Percentiles rank a stretch among this genome's conserved stretches.
Conservation (phyloP, 37 sponge, comb jelly and placozoan genomes). For the Haliclona indistincta region DNA sequence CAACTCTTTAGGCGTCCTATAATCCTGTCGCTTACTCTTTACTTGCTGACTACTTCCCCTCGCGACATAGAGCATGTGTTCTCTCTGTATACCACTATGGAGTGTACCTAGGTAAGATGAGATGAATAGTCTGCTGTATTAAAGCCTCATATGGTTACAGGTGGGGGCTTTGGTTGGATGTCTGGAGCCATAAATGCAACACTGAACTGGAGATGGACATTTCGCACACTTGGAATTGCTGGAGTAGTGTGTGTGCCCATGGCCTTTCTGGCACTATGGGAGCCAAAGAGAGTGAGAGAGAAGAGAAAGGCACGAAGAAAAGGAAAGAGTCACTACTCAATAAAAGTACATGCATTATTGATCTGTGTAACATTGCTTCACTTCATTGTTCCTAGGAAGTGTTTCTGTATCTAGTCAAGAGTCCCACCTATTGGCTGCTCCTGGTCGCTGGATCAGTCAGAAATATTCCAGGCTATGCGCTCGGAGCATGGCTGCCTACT, state of each 20-base stretch:
- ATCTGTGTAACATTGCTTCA: background rate
- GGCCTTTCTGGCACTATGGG: conserved; percentile 60
- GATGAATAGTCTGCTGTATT: background rate
- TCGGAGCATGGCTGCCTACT: conserved; percentile 87
- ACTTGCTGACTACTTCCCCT: conserved; percentile 77
- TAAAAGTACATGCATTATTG: conserved; percentile 35
- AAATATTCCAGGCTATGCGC: conserved; percentile 87
- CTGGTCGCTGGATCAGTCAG: conserved; percentile 78
- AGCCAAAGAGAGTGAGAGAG: conserved; percentile 59
- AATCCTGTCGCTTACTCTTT: conserved; percentile 93
- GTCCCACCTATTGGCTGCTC: conserved; percentile 68
- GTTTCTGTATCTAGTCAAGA: conserved; percentile 40
- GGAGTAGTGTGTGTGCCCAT: conserved; percentile 59
- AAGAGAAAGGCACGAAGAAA: conserved; percentile 37
- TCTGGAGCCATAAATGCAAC: conserved; percentile 49
- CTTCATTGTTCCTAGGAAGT: conserved; percentile 48
- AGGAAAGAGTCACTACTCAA: conserved; percentile 51
- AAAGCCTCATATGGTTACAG: conserved; percentile 12
- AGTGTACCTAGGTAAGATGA: conserved; percentile 72
- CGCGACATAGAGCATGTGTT: conserved; percentile 65
- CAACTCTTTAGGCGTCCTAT: conserved; percentile 70
- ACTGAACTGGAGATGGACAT: conserved; percentile 86
- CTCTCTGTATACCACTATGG: conserved; percentile 82
- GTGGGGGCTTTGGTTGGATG: conserved; percentile 76
- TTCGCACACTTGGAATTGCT: conserved; percentile 69